phyloP scores from a whole-genome alignment of 2,888 invertebrate species.

The Torymus aiolomorphi region DNA sequence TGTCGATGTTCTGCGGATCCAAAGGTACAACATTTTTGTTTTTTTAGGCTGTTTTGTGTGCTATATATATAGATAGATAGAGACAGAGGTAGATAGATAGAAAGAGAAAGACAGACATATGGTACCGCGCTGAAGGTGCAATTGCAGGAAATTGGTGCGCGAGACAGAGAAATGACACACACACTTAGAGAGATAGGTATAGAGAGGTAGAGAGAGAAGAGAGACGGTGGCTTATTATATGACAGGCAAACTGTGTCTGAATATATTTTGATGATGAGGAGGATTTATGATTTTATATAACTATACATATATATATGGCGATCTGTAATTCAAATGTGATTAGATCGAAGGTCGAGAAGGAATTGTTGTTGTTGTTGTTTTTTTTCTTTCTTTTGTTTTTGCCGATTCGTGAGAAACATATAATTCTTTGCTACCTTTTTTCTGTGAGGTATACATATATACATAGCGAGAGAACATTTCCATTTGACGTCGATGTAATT shows the following conservation, averaged over 20 bases:
- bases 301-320: not conserved
- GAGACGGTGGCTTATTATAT: not conserved
- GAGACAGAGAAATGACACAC: not conserved
- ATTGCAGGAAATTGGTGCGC: slow-evolving; percentile 42
- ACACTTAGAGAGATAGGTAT: not conserved
- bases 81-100: not conserved
- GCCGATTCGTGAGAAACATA: no score
- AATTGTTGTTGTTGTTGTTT: not conserved
- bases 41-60: slow-evolving; percentile 9
- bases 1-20: slow-evolving; percentile 21
- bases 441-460: no score
- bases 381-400: not conserved
- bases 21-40: not conserved
- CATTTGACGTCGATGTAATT: not conserved
- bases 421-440: no score
- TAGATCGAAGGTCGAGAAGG: not conserved
- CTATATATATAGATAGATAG: slow-evolving; percentile 14
- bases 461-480: slow-evolving; percentile 22
- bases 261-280: slow-evolving; percentile 9
- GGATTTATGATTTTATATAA: not conserved
- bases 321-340: slow-evolving; percentile 28
- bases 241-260: slow-evolving; percentile 21
- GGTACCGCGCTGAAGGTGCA: slow-evolving; percentile 23
- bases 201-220: not conserved
- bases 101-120: no score